Evolutionary conservation across 2,888 invertebrate species (phyloP).

Genomic region (Epiperipatus broadwayi): DNA sequence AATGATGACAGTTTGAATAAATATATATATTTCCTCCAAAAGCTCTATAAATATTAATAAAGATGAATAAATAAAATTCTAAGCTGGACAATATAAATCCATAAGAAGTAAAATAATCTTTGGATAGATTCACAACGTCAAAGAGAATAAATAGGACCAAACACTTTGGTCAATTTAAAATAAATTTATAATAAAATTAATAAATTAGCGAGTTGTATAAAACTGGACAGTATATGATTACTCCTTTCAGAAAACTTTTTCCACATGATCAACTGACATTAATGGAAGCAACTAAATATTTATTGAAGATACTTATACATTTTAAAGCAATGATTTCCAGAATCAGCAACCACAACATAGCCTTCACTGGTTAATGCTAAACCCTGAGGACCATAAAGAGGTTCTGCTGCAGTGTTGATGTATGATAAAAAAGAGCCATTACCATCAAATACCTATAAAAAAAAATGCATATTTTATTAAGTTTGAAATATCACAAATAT

Average conservation of each 20-base stretch:
- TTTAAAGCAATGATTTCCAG: constrained; percentile 37
- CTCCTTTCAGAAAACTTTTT: not conserved
- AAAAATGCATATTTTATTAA: too few relatives aligned
- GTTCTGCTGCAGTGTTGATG: constrained; percentile 33
- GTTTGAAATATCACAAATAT: too few relatives aligned
- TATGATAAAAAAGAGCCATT: constrained; percentile 34
- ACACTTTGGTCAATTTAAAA: not conserved
- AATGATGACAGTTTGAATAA: too few relatives aligned
- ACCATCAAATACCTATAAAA: constrained; percentile 33
- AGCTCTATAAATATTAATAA: too few relatives aligned
- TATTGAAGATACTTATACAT: constrained; percentile 30
- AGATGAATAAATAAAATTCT: too few relatives aligned
- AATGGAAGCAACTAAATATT: constrained; percentile 1
- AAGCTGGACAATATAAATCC: too few relatives aligned
- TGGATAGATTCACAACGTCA: too few relatives aligned
- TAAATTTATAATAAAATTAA: not conserved
- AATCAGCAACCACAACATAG: constrained; percentile 34
- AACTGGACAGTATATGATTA: not conserved
- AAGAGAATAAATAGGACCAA: too few relatives aligned
- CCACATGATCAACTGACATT: not conserved
- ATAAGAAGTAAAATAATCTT: too few relatives aligned
- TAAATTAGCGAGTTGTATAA: not conserved
- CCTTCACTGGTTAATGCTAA: constrained; percentile 31
- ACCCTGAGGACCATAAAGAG: constrained; percentile 36
- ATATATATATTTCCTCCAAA: too few relatives aligned